Base-by-base conservation (phyloP, 2,797 vertebrate species). In the Siniperca scherzeri region DNA sequence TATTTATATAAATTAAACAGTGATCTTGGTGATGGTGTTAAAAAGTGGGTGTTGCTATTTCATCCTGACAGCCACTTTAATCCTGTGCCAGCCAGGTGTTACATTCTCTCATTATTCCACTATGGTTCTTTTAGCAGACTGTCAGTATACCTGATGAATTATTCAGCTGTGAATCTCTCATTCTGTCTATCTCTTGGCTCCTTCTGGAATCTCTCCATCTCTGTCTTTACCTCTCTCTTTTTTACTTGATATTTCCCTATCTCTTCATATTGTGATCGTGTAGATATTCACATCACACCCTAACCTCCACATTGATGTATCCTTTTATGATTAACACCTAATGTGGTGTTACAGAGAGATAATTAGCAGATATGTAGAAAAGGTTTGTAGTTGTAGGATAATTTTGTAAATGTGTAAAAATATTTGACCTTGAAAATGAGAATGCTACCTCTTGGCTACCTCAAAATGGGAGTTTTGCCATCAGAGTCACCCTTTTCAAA, bases 161-260 rank as follows among this genome's bases (percentile, higher is more conserved):
- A 81, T 87, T 78, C 65, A 83, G 38, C 50, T 25, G 21, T 67
- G 38, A 55, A 76, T 75, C n/a, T 55, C 46, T 78, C 25, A 46
- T 33, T 53, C 46, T 67, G n/a, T 68, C 33, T 38, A 13, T 44
- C 52, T 55, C 52, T 59, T 42, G 30, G 36, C 52, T 70, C n/a
- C 48, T 57, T 40, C 48, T 86, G 50, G 25, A 21, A 53, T 64
- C 11, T 77, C 57, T 80, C 25, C 30, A 75, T 70, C 66, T 59
- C 25, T 40, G n/a, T 60, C 56, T 62, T 48, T 22, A 33, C 61
- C 21, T 42, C 30, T 65, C 22, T 64, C 17, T 33, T 50, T 40
- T 61, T 33, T 48, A 9, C 42, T 76, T 25, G 48, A 77, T 27
- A 33, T 62, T 48, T 57, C 36, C 44, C 53, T 8, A 25, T 55